Conservation (phyloP, 1,140 invertebrate species). For the Helicoverpa zea region DNA sequence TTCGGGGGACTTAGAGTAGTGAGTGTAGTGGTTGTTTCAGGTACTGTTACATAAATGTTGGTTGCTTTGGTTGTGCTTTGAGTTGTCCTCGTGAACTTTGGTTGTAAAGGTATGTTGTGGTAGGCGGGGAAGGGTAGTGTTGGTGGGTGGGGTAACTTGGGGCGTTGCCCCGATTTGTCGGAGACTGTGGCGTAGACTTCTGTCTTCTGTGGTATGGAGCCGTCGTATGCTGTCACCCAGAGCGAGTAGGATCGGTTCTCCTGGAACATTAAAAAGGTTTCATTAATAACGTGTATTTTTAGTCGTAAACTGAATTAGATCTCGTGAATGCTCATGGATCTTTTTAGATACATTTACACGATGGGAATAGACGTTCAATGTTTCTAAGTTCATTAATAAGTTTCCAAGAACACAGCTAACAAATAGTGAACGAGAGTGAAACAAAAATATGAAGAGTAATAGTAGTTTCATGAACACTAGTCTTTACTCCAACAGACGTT, state of each 20-base stretch:
- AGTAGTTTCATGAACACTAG: background rate
- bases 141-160: slow-evolving; percentile 70
- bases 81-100: slow-evolving; percentile 64
- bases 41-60: slow-evolving; percentile 68
- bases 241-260: slow-evolving; percentile 79
- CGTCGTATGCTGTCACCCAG: slow-evolving; percentile 79
- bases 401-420: too few relatives aligned
- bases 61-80: slow-evolving; percentile 76
- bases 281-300: background rate
- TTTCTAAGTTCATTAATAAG: too few relatives aligned
- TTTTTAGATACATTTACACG: too few relatives aligned
- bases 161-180: slow-evolving; percentile 64
- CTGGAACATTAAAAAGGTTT: slow-evolving; percentile 63
- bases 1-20: slow-evolving; percentile 64
- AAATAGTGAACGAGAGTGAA: too few relatives aligned
- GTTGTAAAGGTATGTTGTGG: slow-evolving; percentile 59
- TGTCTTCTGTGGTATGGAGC: slow-evolving; percentile 74
- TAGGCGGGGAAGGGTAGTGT: slow-evolving; percentile 64
- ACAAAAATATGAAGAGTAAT: too few relatives aligned
- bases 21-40: slow-evolving; percentile 66
- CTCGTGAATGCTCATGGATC: too few relatives aligned
- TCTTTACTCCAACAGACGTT: too few relatives aligned
- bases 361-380: too few relatives aligned
- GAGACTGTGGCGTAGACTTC: slow-evolving; percentile 80
- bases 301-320: background rate